These are phyloP conservation scores for Machimus rusticus DNA, from an alignment of 2,888 invertebrate species.

Conservation along the genomic window DNA sequence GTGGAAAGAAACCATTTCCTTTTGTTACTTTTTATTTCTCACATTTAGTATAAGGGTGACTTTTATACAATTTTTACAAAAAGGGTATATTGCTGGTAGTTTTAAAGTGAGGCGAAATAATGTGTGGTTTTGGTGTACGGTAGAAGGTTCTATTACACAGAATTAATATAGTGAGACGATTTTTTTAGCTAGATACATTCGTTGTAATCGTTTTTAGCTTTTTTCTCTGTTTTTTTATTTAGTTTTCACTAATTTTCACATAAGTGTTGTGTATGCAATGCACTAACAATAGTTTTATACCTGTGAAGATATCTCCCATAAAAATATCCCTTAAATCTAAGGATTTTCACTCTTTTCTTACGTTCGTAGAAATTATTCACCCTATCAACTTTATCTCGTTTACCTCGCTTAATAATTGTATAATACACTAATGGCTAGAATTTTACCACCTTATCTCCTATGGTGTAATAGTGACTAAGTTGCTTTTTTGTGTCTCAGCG, in stretches of 20 bases:
- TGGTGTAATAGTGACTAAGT: slow-evolving; percentile 25
- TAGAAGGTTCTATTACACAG: not conserved
- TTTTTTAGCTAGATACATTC: slow-evolving; percentile 9
- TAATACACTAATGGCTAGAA: slow-evolving; percentile 44
- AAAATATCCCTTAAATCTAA: not conserved
- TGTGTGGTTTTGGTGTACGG: not conserved
- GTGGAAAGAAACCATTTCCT: slow-evolving; percentile 9
- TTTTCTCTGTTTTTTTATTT: not conserved
- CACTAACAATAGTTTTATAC: not conserved
- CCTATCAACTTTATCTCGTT: not conserved
- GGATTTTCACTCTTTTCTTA: not conserved
- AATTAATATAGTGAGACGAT: not conserved
- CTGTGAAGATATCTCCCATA: not conserved
- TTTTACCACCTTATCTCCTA: slow-evolving; percentile 14
- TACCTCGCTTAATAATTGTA: not conserved
- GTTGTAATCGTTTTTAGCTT: slow-evolving; percentile 24
- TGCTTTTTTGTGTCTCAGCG: slow-evolving; percentile 12
- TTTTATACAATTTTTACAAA: not conserved
- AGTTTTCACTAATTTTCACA: not conserved
- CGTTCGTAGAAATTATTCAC: not conserved
- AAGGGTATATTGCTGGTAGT: not conserved
- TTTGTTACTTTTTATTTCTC: not conserved
- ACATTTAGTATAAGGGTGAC: not conserved
- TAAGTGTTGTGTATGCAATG: not conserved
- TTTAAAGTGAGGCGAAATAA: not conserved